Base-by-base conservation (phyloP, 2,888 invertebrate species). In the Philaethria dido region DNA sequence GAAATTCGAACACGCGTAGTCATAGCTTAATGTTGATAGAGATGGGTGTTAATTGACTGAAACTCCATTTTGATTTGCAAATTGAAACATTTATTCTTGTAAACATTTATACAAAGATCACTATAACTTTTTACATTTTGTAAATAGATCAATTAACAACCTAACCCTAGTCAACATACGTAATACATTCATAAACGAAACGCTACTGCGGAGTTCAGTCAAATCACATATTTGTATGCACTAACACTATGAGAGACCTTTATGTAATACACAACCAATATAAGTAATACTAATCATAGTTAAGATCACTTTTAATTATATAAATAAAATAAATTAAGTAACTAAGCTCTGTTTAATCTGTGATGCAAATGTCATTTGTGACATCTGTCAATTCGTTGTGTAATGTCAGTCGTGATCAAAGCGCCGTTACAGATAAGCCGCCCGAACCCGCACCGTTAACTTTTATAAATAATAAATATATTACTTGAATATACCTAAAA, bases 1-100 rank as follows among this genome's bases (percentile, higher is more conserved):
- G 16, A 25, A n/a, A 22, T 22, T 57, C 57, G 42, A 70, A 44
- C 62, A 70, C 68, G 55, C 59, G 59, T 57, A 22, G 54, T 52
- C 52, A 47, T 22, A 44, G 39, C 52, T 47, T 67, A 71, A 74
- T 81, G 81, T 84, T 82, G 83, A 85, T 81, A 88, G 88, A 90
- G 85, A 89, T 92, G 92, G 92, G 92, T 92, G 92, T 90, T 92
- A 92, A 92, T 91, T 92, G 92, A 92, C 92, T 92, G 92, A 92
- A 92, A 92, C 92, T 92, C 92, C 92, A 92, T 82, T 81, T 83
- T 81, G 78, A 77, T 84, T 89, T 89, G 83, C 80, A 80, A 87
- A 89, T 81, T 84, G 84, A 85, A 80, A 87, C 86, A 85, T 92
- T 92, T 92, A 92, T 92, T 92, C 82, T 83, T 86, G 84, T 84